Percentiles rank a stretch among this genome's conserved stretches.
phyloP scores from a whole-genome alignment of 2,113 vertebrate genomes.

The Pitta sordida region DNA sequence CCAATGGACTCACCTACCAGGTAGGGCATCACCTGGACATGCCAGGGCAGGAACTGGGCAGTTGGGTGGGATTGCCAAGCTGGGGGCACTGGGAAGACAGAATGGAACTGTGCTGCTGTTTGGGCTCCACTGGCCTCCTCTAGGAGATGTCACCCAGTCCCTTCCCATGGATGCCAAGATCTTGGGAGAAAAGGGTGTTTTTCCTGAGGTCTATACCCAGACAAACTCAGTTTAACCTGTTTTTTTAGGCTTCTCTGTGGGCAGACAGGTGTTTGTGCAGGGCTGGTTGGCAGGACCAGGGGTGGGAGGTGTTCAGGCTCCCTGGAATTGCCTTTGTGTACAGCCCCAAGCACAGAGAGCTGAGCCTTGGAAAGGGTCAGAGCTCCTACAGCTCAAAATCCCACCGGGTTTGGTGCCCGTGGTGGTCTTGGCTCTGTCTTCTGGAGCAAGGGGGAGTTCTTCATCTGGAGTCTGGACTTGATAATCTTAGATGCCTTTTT shows the following conservation, averaged over 20 bases:
- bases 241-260: not conserved
- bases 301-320: not conserved
- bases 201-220: not conserved
- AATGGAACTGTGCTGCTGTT: not conserved
- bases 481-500: no score
- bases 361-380: not conserved
- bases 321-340: not conserved
- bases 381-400: not conserved
- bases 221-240: not conserved
- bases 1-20: constrained; percentile 87
- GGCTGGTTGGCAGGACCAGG: not conserved
- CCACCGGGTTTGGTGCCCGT: rapidly evolving
- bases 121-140: not conserved
- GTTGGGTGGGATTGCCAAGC: not conserved
- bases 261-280: not conserved
- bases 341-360: not conserved
- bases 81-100: not conserved
- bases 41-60: not conserved
- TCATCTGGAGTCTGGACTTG: not conserved
- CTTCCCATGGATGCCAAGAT: rapidly evolving
- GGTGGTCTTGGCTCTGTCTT: not conserved
- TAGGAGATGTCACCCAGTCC: not conserved
- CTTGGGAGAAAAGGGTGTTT: not conserved
- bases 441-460: not conserved
- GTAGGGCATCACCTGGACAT: constrained; percentile 40